Evolutionary conservation across 2,888 invertebrate species (phyloP).

Genomic region (Pseudanteris insignis): DNA sequence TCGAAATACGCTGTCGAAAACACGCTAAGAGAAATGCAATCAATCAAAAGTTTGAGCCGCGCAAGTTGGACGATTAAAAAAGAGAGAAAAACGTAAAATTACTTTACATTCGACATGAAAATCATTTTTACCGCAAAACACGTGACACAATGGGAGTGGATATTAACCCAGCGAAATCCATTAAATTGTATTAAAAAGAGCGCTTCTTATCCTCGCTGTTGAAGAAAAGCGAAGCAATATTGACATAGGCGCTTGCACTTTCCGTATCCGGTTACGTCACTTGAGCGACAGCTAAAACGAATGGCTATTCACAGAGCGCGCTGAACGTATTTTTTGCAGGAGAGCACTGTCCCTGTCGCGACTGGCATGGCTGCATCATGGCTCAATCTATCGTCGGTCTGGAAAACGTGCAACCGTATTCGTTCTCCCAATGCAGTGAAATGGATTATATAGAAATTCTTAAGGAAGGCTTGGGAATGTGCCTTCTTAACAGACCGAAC

Average conservation of each 20-base stretch:
- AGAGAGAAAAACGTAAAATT: too few species aligned
- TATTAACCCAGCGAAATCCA: conserved; percentile 17
- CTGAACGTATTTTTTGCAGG: conserved; percentile 64
- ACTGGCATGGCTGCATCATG: conserved; percentile 98
- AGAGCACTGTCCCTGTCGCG: conserved; percentile 86
- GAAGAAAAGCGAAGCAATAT: conserved; percentile 34
- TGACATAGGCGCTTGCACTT: conserved; percentile 36
- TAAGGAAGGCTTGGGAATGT: conserved; percentile 86
- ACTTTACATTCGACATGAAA: too few species aligned
- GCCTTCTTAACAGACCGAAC: conserved; percentile 93
- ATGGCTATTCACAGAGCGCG: conserved; percentile 32
- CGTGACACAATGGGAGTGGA: background rate
- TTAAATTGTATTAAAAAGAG: conserved; percentile 20
- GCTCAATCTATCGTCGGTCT: conserved; percentile 89
- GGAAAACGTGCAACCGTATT: conserved; percentile 94
- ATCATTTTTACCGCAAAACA: conserved; percentile 8
- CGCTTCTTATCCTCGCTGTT: conserved; percentile 16
- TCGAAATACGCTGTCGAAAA: too few species aligned
- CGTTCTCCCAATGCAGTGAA: conserved; percentile 95
- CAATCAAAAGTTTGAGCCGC: too few species aligned
- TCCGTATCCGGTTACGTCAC: conserved; percentile 41
- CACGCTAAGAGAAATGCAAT: too few species aligned
- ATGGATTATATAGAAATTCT: conserved; percentile 90
- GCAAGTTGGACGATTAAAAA: background rate
- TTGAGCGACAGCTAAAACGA: conserved; percentile 34